phyloP scores from a whole-genome alignment of 2,113 vertebrate genomes.

The Gambusia affinis region DNA sequence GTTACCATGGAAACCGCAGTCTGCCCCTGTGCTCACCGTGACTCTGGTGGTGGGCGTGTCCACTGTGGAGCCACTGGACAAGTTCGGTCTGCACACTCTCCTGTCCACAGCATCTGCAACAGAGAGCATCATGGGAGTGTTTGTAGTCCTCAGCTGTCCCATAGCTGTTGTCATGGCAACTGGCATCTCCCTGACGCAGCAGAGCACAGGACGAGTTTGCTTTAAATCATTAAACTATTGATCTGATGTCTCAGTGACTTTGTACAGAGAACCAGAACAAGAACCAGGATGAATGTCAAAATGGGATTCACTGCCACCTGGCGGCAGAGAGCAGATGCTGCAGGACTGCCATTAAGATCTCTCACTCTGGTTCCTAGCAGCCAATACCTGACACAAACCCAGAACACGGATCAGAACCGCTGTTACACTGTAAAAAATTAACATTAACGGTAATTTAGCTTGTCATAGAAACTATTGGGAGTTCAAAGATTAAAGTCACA shows the following conservation, averaged over 20 bases:
- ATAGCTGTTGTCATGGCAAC: slow-evolving; percentile 14
- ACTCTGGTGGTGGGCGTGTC: slow-evolving; percentile 84
- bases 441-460: no score
- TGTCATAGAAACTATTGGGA: neutral
- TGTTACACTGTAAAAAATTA: no score
- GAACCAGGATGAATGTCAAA: no score
- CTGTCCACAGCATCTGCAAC: slow-evolving; percentile 76
- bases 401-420: no score
- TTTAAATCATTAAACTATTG: neutral
- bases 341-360: no score
- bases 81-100: slow-evolving; percentile 84
- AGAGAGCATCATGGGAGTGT: slow-evolving; percentile 40
- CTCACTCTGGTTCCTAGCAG: no score
- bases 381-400: no score
- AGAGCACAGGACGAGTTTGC: neutral
- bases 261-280: neutral
- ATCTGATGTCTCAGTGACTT: neutral
- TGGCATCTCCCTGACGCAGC: neutral
- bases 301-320: no score
- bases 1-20: slow-evolving; percentile 88
- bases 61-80: slow-evolving; percentile 82
- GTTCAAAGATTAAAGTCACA: no score
- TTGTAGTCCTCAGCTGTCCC: neutral
- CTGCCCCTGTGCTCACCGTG: slow-evolving; percentile 77
- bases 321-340: no score